A percentile compares a stretch with the other conserved stretches of the same genome.
Conservation (phyloP, 92 coral and sea anemone genomes). For the Ricordea florida region DNA sequence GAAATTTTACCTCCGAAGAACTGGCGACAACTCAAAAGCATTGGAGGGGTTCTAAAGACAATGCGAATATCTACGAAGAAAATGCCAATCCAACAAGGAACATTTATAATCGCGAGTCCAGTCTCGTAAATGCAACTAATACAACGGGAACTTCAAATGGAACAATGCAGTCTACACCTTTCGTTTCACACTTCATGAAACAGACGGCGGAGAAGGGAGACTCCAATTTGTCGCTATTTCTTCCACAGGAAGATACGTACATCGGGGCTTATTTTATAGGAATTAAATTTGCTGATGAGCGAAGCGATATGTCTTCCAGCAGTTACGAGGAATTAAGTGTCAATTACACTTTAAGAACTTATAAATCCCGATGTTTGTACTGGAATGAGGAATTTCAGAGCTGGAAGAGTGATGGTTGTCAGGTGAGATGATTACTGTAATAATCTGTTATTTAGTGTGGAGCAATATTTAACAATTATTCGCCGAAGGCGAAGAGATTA, state of each 20-base stretch:
- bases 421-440: constrained; percentile 34
- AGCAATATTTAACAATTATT: too few species aligned
- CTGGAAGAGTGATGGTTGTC: constrained; percentile 80
- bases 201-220: not conserved
- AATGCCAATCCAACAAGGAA: too few species aligned
- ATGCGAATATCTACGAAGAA: not conserved
- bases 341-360: constrained; percentile 41
- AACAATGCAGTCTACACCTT: not conserved
- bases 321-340: constrained; percentile 22
- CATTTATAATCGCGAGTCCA: too few species aligned
- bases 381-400: constrained; percentile 67
- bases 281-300: constrained; percentile 11
- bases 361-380: constrained; percentile 72
- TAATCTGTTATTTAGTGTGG: too few species aligned
- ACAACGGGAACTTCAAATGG: not conserved
- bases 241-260: constrained; percentile 41
- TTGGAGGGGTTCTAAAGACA: too few species aligned
- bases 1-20: not conserved
- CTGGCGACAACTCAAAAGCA: too few species aligned
- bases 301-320: not conserved
- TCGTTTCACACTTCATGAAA: not conserved
- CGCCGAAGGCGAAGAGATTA: too few species aligned
- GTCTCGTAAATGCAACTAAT: too few species aligned
- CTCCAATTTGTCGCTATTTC: constrained; percentile 32
- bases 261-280: constrained; percentile 46